These are phyloP conservation scores for Hippocampus zosterae DNA, from an alignment of 2,113 vertebrate genomes.

Conservation along the genomic window DNA sequence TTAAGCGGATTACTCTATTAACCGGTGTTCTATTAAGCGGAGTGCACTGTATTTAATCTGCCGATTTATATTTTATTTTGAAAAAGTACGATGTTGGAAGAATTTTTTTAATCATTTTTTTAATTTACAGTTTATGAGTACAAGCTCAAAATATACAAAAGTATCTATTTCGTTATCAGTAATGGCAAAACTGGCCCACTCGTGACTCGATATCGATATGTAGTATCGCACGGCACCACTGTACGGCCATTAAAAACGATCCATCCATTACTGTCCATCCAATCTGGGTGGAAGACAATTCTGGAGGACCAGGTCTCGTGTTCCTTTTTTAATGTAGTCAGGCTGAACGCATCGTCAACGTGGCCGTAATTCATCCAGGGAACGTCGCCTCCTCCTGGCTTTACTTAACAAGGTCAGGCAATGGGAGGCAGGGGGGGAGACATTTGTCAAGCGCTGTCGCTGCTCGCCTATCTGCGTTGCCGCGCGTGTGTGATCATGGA, in stretches of 20 bases:
- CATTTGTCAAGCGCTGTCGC: slow-evolving; percentile 41
- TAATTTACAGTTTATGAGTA: no score
- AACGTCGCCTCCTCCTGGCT: slow-evolving; percentile 38
- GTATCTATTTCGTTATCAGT: not conserved
- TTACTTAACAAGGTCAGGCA: slow-evolving; percentile 62
- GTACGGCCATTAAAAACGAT: slow-evolving; percentile 8
- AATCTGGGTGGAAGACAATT: slow-evolving; percentile 4
- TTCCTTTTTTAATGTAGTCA: slow-evolving; percentile 31
- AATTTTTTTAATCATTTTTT: no score
- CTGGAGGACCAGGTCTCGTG: slow-evolving; percentile 13
- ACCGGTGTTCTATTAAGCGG: no score
- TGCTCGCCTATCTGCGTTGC: slow-evolving; percentile 1
- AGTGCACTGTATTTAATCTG: no score
- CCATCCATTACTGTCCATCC: not conserved
- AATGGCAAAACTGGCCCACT: not conserved
- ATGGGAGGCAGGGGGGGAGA: slow-evolving; percentile 33
- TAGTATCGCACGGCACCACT: not conserved
- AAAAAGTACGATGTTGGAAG: no score
- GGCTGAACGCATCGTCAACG: slow-evolving; percentile 28
- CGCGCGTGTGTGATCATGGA: slow-evolving; percentile 17
- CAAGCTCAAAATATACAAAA: no score
- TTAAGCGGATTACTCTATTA: no score
- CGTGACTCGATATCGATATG: not conserved
- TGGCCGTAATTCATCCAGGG: slow-evolving; percentile 13
- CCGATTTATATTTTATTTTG: no score